A percentile compares a stretch with the other conserved stretches of the same genome.
These are phyloP conservation scores for Lacerta viridis DNA, from an alignment of 2,797 vertebrate genomes.

Conservation along the genomic window DNA sequence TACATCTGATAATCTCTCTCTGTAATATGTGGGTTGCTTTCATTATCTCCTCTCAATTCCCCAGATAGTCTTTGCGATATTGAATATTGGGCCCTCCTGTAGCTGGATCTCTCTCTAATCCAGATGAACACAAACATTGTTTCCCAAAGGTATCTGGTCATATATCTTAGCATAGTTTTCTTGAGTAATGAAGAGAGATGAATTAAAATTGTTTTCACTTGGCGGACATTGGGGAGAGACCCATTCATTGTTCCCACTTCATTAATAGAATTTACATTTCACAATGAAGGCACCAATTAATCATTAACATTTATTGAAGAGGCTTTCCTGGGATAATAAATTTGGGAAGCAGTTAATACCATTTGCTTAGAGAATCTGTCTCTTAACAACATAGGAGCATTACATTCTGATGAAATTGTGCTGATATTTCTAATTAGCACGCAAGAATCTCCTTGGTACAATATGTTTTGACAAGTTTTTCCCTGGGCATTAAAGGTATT, in stretches of 20 bases:
- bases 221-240: neutral
- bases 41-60: neutral
- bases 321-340: conserved; percentile 8
- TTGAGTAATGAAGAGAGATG: neutral
- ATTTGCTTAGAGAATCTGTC: neutral
- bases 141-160: conserved; percentile 4
- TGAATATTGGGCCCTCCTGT: neutral
- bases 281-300: neutral
- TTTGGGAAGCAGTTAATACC: neutral
- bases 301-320: conserved; percentile 9
- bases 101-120: neutral
- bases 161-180: neutral
- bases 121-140: neutral
- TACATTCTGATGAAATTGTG: conserved; percentile 12
- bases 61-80: neutral
- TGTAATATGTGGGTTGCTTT: neutral
- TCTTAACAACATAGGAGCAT: neutral
- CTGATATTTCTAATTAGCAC: conserved; percentile 12
- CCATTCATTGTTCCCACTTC: neutral
- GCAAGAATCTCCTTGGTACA: neutral
- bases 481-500: neutral
- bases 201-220: neutral
- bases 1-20: neutral
- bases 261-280: neutral
- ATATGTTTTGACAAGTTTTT: neutral